Evolutionary conservation across 37 sponge, comb jelly and placozoan genomes (phyloP), one percentile per base, ranked within the genome.

Genomic region (Bolinopsis microptera): DNA sequence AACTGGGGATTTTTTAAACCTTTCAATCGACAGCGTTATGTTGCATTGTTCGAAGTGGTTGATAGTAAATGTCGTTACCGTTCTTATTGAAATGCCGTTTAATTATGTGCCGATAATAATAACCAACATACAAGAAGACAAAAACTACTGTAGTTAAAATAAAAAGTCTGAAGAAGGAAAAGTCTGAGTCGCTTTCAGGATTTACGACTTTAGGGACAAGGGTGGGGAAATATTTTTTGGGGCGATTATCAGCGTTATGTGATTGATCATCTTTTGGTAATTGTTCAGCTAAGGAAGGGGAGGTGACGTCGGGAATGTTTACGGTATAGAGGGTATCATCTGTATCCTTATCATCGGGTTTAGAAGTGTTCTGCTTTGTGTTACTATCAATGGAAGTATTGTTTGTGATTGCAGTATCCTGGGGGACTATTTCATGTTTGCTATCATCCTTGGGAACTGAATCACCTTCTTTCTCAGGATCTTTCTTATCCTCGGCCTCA

Each of bases 11-110:
- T n/a, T n/a, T n/a, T n/a, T n/a, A 70, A 70, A 70, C 26, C 5
- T 28, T 70, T n/a, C 3, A 70, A n/a, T 70, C 74, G 25, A 77
- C 35, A 77, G 80, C 80, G 32, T 77, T 77, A 36, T 77, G 33
- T 36, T 77, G 80, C 80, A 77, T 77, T 1, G 33, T 77, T 18
- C 80, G 1, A 5, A 77, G 35, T 0, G 80, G 80, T 2, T 77
- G 80, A 32, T 77, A 77, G 21, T 77, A 77, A 77, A 77, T 77
- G 35, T 77, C 80, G 35, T 13, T 35, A 9, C 80, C 32, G 36
- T 77, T 32, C 9, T 32, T 32, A 32, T 18, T 16, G 18, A 77
- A 28, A 28, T 18, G 80, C 1, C 32, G 27, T 9, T 35, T 28
- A 34, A 77, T 77, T 36, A 21, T 77, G 80, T 77, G 80, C 33